phyloP scores from a whole-genome alignment of 2,113 vertebrate species.

The human (Homo sapiens) region DNA sequence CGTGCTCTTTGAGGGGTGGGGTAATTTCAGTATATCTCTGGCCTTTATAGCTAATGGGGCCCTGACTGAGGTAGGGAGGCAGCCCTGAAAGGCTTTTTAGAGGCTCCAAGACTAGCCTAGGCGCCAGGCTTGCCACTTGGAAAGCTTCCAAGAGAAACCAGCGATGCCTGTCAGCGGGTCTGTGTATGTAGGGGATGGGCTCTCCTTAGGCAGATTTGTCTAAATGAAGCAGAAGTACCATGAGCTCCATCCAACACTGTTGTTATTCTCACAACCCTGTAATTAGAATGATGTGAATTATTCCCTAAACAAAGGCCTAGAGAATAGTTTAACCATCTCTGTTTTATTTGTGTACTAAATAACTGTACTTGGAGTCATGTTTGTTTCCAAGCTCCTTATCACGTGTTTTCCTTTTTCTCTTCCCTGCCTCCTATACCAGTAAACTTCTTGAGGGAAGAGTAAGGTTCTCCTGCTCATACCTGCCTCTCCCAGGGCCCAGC shows the following conservation, averaged over 20 bases:
- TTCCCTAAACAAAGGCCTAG: conserved; percentile 24
- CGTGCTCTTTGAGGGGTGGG: background rate
- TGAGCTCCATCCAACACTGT: background rate
- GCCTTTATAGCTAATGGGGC: background rate
- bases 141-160: background rate
- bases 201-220: background rate
- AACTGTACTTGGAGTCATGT: background rate
- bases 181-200: too few relatives aligned
- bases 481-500: background rate
- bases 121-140: background rate
- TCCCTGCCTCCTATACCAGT: background rate
- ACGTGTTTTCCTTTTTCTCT: background rate
- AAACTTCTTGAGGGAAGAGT: background rate
- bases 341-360: background rate
- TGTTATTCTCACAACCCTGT: background rate
- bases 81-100: background rate
- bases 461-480: background rate
- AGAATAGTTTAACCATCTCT: background rate
- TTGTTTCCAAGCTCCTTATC: background rate
- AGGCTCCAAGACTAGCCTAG: background rate
- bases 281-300: conserved; percentile 12
- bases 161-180: background rate
- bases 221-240: conserved; percentile 12
- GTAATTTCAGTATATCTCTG: background rate
- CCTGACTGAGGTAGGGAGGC: background rate